These are phyloP conservation scores for Dasypolia templi DNA, from an alignment of 2,888 invertebrate genomes.

Conservation along the genomic window DNA sequence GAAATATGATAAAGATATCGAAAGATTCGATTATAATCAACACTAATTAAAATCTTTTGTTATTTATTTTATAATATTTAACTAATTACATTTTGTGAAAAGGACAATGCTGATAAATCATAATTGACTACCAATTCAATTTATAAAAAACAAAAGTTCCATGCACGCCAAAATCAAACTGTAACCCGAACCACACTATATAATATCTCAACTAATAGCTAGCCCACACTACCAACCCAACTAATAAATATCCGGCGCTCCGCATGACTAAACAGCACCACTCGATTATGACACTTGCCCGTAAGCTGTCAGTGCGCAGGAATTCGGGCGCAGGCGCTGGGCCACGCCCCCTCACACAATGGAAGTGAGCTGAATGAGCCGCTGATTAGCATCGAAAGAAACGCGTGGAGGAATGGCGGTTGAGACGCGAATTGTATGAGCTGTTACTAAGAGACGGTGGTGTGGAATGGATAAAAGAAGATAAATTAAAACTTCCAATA, in stretches of 20 bases:
- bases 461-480: background rate
- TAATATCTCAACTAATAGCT: background rate
- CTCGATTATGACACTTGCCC: conserved; percentile 65
- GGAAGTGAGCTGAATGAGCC: conserved; percentile 57
- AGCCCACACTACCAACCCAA: background rate
- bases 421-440: conserved; percentile 40
- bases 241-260: conserved; percentile 22
- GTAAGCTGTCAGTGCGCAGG: conserved; percentile 73
- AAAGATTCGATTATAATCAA: conserved; percentile 45
- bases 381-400: conserved; percentile 63
- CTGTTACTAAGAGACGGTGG: conserved; percentile 22
- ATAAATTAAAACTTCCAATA: too few relatives aligned
- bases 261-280: conserved; percentile 46
- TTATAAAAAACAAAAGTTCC: background rate
- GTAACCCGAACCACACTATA: background rate
- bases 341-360: conserved; percentile 72
- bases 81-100: conserved; percentile 16
- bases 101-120: background rate
- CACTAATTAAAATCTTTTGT: conserved; percentile 49
- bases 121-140: background rate
- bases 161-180: background rate
- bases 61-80: conserved; percentile 21
- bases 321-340: conserved; percentile 78
- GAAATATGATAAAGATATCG: conserved; percentile 51
- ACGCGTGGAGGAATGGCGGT: conserved; percentile 45